Base-by-base conservation (phyloP, 2,797 vertebrate species). In the Pseudochromis fuscus region DNA sequence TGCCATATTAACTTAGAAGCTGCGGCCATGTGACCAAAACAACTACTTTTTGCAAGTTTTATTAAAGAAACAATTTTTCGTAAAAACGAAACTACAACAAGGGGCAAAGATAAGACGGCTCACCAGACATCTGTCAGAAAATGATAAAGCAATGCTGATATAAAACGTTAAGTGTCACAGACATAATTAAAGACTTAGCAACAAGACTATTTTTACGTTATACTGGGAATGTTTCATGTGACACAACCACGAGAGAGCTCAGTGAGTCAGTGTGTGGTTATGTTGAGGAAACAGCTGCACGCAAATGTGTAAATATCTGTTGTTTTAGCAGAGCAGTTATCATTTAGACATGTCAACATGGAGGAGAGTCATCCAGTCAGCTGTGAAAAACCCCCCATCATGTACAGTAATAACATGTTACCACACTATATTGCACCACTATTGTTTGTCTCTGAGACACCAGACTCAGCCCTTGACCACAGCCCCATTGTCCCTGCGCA, bases 351-450 rank as follows among this genome's bases (percentile, higher is more conserved):
- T 52, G 16, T 65, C 24, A 24, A 13, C 18, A 27, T 4, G 15
- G 18, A 27, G 40, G 28, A 28, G 19, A n/a, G 5, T 67, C 53
- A 25, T 57, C 28, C 12, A 52, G 28, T 66, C 40, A 24, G 38
- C 45, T 31, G 30, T 44, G 50, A 45, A 21, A 67, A 60, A 23
- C 10, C 5, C 21, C 8, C 49, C 44, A 45, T 49, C 24, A 10
- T 51, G n/a, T 67, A n/a, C 46, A 11, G 19, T 77, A 76, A 88
- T 74, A 4, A 74, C 52, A 83, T 52, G 48, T 52, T 70, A 11
- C 50, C 57, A 18, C 44, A 52, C 46, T 56, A 25, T 30, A 38
- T 62, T 23, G 24, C 21, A 9, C 45, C 45, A 35, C 33, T 25
- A 51, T 75, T 77, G 61, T 71, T 46, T 1, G 12, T 33, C 42